phyloP scores from a whole-genome alignment of 2,113 vertebrate genomes.

The Probosciger aterrimus region DNA sequence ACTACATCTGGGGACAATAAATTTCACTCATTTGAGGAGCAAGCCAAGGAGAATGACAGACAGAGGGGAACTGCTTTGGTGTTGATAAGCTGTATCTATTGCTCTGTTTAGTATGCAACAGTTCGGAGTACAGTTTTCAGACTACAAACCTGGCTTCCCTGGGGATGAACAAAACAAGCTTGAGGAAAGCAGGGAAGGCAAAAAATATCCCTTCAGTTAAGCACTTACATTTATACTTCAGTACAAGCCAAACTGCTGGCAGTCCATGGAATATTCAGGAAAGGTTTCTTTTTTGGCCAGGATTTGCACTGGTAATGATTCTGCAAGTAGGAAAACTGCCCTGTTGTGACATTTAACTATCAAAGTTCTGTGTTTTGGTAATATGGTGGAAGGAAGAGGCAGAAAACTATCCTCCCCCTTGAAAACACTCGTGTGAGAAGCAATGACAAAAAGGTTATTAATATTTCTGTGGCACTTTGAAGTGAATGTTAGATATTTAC shows the following conservation, averaged over 20 bases:
- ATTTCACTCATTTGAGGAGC: background rate
- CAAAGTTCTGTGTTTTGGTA: background rate
- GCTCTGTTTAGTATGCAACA: background rate
- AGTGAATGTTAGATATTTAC: background rate
- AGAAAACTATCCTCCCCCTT: background rate
- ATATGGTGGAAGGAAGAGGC: background rate
- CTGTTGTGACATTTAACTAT: background rate
- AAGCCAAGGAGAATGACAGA: background rate
- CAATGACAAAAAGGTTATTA: background rate
- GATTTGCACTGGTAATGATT: background rate
- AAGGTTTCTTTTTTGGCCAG: background rate
- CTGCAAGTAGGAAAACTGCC: background rate
- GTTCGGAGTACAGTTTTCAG: background rate
- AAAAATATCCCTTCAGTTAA: background rate
- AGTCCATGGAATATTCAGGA: background rate
- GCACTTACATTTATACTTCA: background rate
- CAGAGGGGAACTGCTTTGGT: background rate
- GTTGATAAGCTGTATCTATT: background rate
- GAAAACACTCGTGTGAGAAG: background rate
- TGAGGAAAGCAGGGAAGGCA: background rate
- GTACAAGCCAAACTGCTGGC: background rate
- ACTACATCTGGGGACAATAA: background rate
- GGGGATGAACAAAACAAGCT: background rate
- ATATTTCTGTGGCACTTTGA: background rate
- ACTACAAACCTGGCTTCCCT: background rate